phyloP scores from a whole-genome alignment of 2,113 vertebrate genomes.

The Natator depressus region DNA sequence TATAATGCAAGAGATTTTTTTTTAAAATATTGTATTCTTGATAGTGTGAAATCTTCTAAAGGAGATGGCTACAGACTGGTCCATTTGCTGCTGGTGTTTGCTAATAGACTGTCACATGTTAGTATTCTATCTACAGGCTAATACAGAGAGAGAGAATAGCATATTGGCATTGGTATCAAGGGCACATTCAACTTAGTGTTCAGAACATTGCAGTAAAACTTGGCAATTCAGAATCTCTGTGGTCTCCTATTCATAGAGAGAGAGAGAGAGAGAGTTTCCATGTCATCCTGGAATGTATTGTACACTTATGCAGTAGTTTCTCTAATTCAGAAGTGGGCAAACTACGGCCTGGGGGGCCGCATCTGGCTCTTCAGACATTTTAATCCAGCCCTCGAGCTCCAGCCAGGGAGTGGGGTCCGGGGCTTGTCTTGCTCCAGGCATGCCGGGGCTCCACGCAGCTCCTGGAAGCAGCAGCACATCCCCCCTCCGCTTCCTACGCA shows the following conservation, averaged over 20 bases:
- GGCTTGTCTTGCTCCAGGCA: no score
- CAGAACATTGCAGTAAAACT: not conserved
- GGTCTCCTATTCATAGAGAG: not conserved
- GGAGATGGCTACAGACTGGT: not conserved
- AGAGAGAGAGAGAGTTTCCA: not conserved
- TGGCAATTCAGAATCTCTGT: not conserved
- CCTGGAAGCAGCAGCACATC: no score
- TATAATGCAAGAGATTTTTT: slow-evolving; percentile 13
- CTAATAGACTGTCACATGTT: not conserved
- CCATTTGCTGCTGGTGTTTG: not conserved
- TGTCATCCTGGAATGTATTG: not conserved
- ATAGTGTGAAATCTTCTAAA: not conserved
- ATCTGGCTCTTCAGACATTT: no score
- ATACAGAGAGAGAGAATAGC: not conserved
- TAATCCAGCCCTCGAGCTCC: no score
- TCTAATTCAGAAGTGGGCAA: no score
- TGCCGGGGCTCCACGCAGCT: no score
- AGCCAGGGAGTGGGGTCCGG: no score
- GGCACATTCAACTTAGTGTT: not conserved
- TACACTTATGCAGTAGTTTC: not conserved
- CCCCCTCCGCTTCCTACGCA: no score
- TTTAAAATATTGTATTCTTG: not conserved
- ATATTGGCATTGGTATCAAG: not conserved
- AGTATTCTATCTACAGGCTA: not conserved
- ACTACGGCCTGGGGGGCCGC: no score